Percentiles rank a stretch among this genome's conserved stretches.
phyloP scores from a whole-genome alignment of 2,113 vertebrate genomes.

The Girardinichthys multiradiatus region DNA sequence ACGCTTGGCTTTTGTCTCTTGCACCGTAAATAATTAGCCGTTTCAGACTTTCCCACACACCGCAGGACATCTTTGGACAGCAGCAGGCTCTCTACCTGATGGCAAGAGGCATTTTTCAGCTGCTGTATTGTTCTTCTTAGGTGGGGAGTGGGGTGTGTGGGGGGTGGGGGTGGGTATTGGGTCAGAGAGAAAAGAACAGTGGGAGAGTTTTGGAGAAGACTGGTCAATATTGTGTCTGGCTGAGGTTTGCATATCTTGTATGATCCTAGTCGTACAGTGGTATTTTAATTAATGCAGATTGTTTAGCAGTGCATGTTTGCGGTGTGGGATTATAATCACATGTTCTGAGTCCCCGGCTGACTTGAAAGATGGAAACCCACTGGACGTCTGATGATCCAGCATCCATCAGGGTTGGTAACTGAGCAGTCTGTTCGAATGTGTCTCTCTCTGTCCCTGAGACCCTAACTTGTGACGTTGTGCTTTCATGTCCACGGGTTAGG shows the following conservation, averaged over 20 bases:
- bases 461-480: conserved; percentile 99
- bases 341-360: conserved; percentile 40
- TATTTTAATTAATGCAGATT: not conserved
- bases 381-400: not conserved
- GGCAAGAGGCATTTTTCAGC: conserved; percentile 74
- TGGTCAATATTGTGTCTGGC: conserved; percentile 81
- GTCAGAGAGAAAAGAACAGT: not conserved
- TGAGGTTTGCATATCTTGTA: conserved; percentile 75
- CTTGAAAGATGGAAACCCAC: conserved; percentile 4
- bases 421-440: conserved; percentile 59
- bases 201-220: conserved; percentile 17
- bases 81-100: conserved; percentile 70
- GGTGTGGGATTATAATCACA: conserved; percentile 23
- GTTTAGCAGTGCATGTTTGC: conserved; percentile 6
- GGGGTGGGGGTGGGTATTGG: conserved; percentile 46
- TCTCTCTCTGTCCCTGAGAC: conserved; percentile 99
- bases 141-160: conserved; percentile 50
- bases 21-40: conserved; percentile 14
- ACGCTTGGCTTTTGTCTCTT: conserved; percentile 29
- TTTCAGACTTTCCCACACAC: conserved; percentile 16
- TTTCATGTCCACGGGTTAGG: conserved; percentile 99
- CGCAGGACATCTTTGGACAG: conserved; percentile 17
- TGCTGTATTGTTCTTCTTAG: conserved; percentile 73
- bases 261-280: conserved; percentile 34
- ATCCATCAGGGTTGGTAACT: not conserved